A percentile compares a stretch with the other conserved stretches of the same genome.
Conservation (phyloP, 1,140 invertebrate species). For the Drosophila carrolli region DNA sequence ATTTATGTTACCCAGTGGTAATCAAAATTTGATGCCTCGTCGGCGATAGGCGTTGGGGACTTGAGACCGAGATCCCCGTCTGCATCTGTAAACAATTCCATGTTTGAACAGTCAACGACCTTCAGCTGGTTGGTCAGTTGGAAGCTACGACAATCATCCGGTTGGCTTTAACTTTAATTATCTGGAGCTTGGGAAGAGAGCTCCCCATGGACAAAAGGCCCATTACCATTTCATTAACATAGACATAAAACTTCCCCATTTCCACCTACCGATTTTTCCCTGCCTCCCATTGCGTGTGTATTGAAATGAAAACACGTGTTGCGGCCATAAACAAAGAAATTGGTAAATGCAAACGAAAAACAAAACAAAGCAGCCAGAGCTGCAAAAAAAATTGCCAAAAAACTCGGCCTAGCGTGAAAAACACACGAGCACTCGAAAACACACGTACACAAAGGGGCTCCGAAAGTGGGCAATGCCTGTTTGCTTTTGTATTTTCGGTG, state of each 20-base stretch:
- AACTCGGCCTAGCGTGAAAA: slow-evolving; percentile 64
- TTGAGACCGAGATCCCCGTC: slow-evolving; percentile 1
- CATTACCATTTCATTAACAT: slow-evolving; percentile 82
- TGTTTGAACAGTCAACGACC: slow-evolving; percentile 37
- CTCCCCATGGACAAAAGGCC: slow-evolving; percentile 9
- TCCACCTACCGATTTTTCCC: slow-evolving; percentile 7
- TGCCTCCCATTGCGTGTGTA: slow-evolving; percentile 40
- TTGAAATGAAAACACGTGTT: slow-evolving; percentile 79
- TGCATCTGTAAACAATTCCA: slow-evolving; percentile 33
- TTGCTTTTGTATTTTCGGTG: slow-evolving; percentile 33
- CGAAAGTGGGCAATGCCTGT: slow-evolving; percentile 50
- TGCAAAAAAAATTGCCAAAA: slow-evolving; percentile 51
- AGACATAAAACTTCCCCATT: slow-evolving; percentile 57
- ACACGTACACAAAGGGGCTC: slow-evolving; percentile 21
- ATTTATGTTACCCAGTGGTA: slow-evolving; percentile 39
- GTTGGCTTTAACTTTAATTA: slow-evolving; percentile 45
- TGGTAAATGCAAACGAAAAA: slow-evolving; percentile 56
- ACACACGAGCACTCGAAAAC: slow-evolving; percentile 32
- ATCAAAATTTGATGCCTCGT: slow-evolving; percentile 45
- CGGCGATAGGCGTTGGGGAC: slow-evolving; percentile 29
- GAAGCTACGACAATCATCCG: slow-evolving; percentile 26
- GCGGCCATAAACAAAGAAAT: slow-evolving; percentile 79
- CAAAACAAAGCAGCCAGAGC: slow-evolving; percentile 25
- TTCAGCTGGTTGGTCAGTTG: slow-evolving; percentile 24
- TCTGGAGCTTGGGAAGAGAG: slow-evolving; percentile 26